Evolutionary conservation across 2,888 invertebrate genomes (phyloP).

Genomic region (Dryococelus australis): DNA sequence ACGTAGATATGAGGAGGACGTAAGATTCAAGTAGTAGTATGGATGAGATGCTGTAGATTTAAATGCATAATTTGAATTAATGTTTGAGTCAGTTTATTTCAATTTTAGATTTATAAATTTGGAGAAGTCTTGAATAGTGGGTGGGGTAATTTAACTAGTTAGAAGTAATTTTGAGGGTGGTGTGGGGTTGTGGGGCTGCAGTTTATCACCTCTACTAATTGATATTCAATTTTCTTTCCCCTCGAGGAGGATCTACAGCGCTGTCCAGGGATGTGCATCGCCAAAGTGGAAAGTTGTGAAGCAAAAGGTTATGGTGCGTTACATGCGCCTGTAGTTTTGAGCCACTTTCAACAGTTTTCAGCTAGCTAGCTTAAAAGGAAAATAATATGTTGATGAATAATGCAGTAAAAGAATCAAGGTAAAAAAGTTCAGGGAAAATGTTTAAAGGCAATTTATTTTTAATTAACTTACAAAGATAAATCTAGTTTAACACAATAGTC

Average conservation of each 20-base stretch:
- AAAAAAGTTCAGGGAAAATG: no score
- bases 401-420: neutral
- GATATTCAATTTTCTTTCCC: constrained; percentile 52
- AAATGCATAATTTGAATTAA: neutral
- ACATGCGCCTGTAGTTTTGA: neutral
- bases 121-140: constrained; percentile 13
- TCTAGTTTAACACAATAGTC: neutral
- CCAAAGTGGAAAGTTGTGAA: constrained; percentile 44
- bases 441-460: neutral
- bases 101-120: constrained; percentile 28
- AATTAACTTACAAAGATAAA: neutral
- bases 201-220: constrained; percentile 50
- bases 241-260: constrained; percentile 49
- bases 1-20: neutral
- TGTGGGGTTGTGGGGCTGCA: constrained; percentile 34
- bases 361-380: neutral
- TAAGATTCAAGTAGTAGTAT: neutral
- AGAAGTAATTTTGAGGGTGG: constrained; percentile 34
- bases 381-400: neutral
- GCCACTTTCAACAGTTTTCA: neutral
- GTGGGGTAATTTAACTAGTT: constrained; percentile 23
- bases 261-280: constrained; percentile 45
- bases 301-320: constrained; percentile 31
- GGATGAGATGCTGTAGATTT: constrained; percentile 24
- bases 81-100: neutral